phyloP scores from a whole-genome alignment of 2,888 invertebrate species.

The Mimumesa dahlbomi region DNA sequence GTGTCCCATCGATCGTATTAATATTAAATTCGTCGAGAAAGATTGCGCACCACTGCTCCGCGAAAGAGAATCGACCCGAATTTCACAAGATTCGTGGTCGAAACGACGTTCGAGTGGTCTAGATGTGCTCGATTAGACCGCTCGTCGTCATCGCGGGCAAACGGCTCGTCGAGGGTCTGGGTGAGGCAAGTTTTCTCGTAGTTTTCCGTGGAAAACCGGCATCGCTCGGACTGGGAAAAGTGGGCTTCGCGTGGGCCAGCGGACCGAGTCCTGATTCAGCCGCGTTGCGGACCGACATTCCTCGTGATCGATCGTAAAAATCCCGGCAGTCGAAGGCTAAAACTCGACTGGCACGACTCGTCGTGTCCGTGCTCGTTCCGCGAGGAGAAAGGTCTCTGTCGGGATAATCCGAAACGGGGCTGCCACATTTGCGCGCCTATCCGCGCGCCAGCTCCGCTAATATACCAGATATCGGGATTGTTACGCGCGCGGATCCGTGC shows the following conservation, averaged over 20 bases:
- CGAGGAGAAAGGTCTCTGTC: constrained; percentile 58
- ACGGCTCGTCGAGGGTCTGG: constrained; percentile 20
- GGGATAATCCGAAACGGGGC: constrained; percentile 55
- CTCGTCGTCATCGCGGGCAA: constrained; percentile 19
- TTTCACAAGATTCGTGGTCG: constrained; percentile 30
- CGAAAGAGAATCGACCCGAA: no score
- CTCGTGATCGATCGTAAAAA: constrained; percentile 59
- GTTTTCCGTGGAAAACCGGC: constrained; percentile 20
- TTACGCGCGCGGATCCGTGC: no score
- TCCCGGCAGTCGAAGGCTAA: constrained; percentile 53
- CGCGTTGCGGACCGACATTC: constrained; percentile 53
- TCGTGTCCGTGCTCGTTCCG: constrained; percentile 36
- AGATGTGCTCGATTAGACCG: constrained; percentile 16
- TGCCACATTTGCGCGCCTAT: constrained; percentile 2
- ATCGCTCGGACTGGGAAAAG: constrained; percentile 19
- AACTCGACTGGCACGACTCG: constrained; percentile 44
- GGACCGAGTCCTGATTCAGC: constrained; percentile 32
- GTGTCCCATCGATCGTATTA: no score
- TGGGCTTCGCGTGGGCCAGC: constrained; percentile 47
- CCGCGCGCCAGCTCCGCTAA: no score
- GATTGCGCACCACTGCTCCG: no score
- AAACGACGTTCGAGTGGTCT: constrained; percentile 20
- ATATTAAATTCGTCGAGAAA: no score
- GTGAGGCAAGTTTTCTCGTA: no score
- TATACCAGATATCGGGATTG: no score